phyloP scores from a whole-genome alignment of 2,113 vertebrate species.

The Sarotherodon lohbergeri region DNA sequence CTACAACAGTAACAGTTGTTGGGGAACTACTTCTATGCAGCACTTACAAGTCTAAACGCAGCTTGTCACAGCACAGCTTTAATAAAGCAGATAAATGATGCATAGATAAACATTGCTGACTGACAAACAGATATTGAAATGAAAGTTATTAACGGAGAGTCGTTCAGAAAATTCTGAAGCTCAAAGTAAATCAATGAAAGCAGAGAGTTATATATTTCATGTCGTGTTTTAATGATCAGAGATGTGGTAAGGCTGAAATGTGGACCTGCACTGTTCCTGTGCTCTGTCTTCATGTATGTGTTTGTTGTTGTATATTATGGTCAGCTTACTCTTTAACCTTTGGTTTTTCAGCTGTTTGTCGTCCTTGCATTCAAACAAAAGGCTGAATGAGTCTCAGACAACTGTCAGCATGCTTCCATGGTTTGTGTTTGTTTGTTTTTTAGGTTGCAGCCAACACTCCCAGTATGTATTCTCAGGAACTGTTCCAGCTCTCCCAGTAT shows the following conservation, averaged over 20 bases:
- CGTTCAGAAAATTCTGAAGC: neutral
- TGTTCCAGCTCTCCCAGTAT: constrained; percentile 99
- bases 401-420: neutral
- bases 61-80: too few species aligned
- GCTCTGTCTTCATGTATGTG: neutral
- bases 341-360: neutral
- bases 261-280: neutral
- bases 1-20: neutral
- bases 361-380: neutral
- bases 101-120: neutral
- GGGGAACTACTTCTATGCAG: too few species aligned
- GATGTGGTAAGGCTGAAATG: neutral
- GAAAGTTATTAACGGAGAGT: neutral
- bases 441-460: constrained; percentile 98
- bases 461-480: constrained; percentile 99
- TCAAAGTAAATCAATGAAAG: neutral
- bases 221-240: neutral
- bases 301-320: neutral
- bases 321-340: neutral
- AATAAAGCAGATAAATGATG: neutral
- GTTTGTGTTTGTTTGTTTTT: neutral
- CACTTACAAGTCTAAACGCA: too few species aligned
- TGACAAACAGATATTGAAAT: neutral
- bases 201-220: neutral
- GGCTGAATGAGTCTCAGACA: neutral